Evolutionary conservation across 2,888 invertebrate species (phyloP).

Genomic region (Drosophila mayaguana): DNA sequence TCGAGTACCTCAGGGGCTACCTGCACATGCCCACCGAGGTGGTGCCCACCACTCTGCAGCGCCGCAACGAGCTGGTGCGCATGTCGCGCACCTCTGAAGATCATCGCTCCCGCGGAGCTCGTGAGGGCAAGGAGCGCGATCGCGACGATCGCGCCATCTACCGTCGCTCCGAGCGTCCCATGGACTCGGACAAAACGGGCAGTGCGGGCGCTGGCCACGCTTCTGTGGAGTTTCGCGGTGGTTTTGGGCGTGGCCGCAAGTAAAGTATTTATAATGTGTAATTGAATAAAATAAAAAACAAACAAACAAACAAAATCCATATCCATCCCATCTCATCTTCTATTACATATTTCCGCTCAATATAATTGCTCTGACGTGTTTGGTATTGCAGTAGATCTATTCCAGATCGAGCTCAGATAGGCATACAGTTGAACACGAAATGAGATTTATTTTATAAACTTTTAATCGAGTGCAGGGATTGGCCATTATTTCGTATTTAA

Average conservation of each 20-base stretch:
- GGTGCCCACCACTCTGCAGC: constrained; percentile 39
- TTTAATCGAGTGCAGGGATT: background rate
- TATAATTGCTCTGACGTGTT: background rate
- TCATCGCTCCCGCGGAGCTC: constrained; percentile 21
- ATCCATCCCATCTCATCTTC: background rate
- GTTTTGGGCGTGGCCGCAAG: constrained; percentile 28
- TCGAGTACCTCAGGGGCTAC: constrained; percentile 34
- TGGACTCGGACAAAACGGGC: constrained; percentile 26
- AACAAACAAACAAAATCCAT: too few relatives aligned
- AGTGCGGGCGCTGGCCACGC: constrained; percentile 42
- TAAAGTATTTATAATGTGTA: background rate
- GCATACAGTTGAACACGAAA: background rate
- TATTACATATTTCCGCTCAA: background rate
- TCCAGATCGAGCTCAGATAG: background rate
- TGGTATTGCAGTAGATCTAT: background rate
- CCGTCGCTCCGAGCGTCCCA: constrained; percentile 29
- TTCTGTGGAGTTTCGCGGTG: constrained; percentile 28
- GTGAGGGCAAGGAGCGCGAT: constrained; percentile 34
- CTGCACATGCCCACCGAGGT: constrained; percentile 26
- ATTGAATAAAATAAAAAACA: background rate
- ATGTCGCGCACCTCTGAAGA: constrained; percentile 30
- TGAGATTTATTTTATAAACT: constrained; percentile 12
- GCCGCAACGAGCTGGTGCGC: constrained; percentile 41
- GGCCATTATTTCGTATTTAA: background rate
- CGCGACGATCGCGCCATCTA: constrained; percentile 11